Evolutionary conservation across 2,888 invertebrate species (phyloP).

Genomic region (Lamproptera curius): DNA sequence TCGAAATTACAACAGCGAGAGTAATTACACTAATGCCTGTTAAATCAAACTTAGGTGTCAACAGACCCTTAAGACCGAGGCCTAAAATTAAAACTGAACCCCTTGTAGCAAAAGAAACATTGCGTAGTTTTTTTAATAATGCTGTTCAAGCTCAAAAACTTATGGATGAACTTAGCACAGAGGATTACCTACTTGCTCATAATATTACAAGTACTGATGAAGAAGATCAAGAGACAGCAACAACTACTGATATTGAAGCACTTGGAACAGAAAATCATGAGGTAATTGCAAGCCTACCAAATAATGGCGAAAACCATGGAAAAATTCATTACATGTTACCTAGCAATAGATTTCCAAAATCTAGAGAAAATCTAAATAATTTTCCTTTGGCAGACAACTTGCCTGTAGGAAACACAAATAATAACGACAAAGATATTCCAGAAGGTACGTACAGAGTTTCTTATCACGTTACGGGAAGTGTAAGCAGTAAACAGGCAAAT

Average conservation of each 20-base stretch:
- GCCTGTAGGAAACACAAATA: slow-evolving; percentile 18
- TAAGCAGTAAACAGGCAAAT: slow-evolving; percentile 69
- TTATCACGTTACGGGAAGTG: slow-evolving; percentile 70
- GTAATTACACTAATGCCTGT: slow-evolving; percentile 84
- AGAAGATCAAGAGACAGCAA: slow-evolving; percentile 40
- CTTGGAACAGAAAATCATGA: slow-evolving; percentile 32
- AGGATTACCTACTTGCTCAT: slow-evolving; percentile 40
- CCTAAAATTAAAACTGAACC: slow-evolving; percentile 68
- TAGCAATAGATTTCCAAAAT: slow-evolving; percentile 59
- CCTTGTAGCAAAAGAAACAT: slow-evolving; percentile 48
- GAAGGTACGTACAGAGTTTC: slow-evolving; percentile 69
- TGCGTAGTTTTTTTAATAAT: slow-evolving; percentile 52
- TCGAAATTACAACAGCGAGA: slow-evolving; percentile 57
- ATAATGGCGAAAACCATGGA: slow-evolving; percentile 36
- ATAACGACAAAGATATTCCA: slow-evolving; percentile 44
- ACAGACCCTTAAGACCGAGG: slow-evolving; percentile 82
- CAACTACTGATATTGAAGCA: slow-evolving; percentile 32
- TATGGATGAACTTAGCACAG: slow-evolving; percentile 46
- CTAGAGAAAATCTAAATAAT: slow-evolving; percentile 48
- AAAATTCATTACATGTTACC: slow-evolving; percentile 32
- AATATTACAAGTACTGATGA: slow-evolving; percentile 36
- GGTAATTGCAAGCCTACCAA: slow-evolving; percentile 36
- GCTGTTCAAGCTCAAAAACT: slow-evolving; percentile 44
- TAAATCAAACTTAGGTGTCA: slow-evolving; percentile 87
- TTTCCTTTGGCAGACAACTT: slow-evolving; percentile 24